Base-by-base conservation (phyloP, 2,113 vertebrate species). In the Trinectes maculatus region DNA sequence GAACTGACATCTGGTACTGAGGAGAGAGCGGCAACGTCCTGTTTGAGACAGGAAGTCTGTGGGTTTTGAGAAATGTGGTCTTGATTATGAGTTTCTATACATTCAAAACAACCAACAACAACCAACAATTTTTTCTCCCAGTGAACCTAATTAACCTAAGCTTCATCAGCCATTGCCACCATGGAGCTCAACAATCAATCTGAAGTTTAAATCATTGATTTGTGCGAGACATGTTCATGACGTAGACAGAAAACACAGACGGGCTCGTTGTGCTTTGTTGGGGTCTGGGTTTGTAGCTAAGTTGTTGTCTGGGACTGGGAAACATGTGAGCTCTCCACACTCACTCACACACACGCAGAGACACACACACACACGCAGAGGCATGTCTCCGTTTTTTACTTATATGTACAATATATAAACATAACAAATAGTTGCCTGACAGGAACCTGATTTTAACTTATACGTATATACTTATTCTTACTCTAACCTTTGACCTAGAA, bases 281-380 rank as follows among this genome's bases (percentile, higher is more conserved):
- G 67, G 29, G 62, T n/a, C n/a, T n/a, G 52, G 69, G 26, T 2
- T 51, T 65, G 60, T 52, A 76, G 51, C 65, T 47, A 46, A 47
- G 53, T 71, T 12, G 31, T 21, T 57, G 71, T 77, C 81, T 68
- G 63, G 65, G 73, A 66, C 67, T n/a, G 77, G 83, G 74, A 81
- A 80, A 79, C 82, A 72, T 82, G 79, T 78, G 71, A 82, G 59
- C 64, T 74, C n/a, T n/a, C n/a, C 33, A 34, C 33, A 9, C 24
- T 47, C 59, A 40, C 13, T 51, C 13, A 26, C 34, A 55, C 18
- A 18, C 36, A 19, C 25, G n/a, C 21, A 18, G 62, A 71, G 56
- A 60, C 26, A 56, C 24, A 63, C 64, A 49, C 70, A 40, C 39
- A 64, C 62, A 59, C 60, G 55, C 63, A 71, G 63, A 57, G 49